These are phyloP conservation scores for Drosophila recens DNA, from an alignment of 2,888 invertebrate genomes.

Conservation along the genomic window DNA sequence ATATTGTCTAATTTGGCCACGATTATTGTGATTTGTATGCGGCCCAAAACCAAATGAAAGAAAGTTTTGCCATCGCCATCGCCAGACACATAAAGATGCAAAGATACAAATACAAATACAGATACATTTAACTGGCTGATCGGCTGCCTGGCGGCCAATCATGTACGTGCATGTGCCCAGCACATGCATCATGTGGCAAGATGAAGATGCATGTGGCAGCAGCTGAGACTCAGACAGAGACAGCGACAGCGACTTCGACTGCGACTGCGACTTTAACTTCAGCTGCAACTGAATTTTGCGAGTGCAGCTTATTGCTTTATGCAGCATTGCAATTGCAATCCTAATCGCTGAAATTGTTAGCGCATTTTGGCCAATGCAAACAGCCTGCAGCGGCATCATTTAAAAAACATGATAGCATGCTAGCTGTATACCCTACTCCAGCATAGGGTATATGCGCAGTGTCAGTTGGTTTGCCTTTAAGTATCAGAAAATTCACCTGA, in stretches of 20 bases:
- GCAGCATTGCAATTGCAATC: slow-evolving; percentile 69
- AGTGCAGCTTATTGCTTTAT: slow-evolving; percentile 59
- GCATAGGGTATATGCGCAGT: neutral
- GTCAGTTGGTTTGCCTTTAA: neutral
- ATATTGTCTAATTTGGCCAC: slow-evolving; percentile 83
- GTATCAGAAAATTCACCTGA: no score
- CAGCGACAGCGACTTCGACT: slow-evolving; percentile 9
- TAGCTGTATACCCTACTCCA: slow-evolving; percentile 16
- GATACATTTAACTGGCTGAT: slow-evolving; percentile 39
- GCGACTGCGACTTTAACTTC: slow-evolving; percentile 32
- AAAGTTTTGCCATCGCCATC: slow-evolving; percentile 56
- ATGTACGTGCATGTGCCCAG: slow-evolving; percentile 73
- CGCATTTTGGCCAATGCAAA: slow-evolving; percentile 81
- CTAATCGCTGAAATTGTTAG: slow-evolving; percentile 80
- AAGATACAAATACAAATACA: slow-evolving; percentile 41
- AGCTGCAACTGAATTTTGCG: slow-evolving; percentile 13
- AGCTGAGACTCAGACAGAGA: slow-evolving; percentile 16
- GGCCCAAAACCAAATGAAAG: slow-evolving; percentile 51
- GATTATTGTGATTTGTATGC: slow-evolving; percentile 78
- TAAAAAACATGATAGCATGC: slow-evolving; percentile 74
- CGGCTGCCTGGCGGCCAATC: slow-evolving; percentile 76
- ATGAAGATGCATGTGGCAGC: slow-evolving; percentile 72
- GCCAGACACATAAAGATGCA: slow-evolving; percentile 22
- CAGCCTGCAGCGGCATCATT: slow-evolving; percentile 75
- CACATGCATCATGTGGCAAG: slow-evolving; percentile 69